Percentiles rank a stretch among this genome's conserved stretches.
Evolutionary conservation across 2,888 invertebrate species (phyloP).

Genomic region (Metellina segmentata): DNA sequence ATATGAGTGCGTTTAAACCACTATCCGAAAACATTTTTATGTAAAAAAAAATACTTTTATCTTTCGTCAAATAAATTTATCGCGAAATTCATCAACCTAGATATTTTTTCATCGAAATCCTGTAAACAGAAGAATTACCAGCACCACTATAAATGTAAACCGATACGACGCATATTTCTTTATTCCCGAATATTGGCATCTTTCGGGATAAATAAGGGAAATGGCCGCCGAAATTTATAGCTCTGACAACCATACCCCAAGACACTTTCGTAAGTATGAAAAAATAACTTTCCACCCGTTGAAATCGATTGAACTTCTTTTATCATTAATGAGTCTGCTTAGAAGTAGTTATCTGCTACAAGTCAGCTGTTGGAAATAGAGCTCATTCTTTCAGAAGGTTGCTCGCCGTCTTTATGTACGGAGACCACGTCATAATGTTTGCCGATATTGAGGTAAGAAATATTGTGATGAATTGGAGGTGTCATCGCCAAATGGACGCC

Average conservation of each 20-base stretch:
- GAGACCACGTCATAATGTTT: conserved; percentile 30
- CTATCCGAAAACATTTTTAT: background rate
- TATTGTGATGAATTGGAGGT: conserved; percentile 33
- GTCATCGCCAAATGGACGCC: conserved; percentile 38
- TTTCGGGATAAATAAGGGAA: background rate
- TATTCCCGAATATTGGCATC: conserved; percentile 10
- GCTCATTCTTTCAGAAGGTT: background rate
- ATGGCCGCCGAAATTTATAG: background rate
- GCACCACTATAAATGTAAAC: background rate
- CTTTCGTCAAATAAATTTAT: background rate
- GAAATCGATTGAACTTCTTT: conserved; percentile 33
- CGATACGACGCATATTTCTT: conserved; percentile 17
- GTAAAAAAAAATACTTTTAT: background rate
- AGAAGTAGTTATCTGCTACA: conserved; percentile 39
- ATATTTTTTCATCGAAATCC: background rate
- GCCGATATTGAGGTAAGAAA: conserved; percentile 63
- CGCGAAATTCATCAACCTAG: background rate
- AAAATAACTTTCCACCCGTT: conserved; percentile 1
- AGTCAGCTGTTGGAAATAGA: conserved; percentile 46
- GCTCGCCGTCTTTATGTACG: background rate
- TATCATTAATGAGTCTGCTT: conserved; percentile 29
- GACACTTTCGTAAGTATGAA: background rate
- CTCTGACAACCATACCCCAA: background rate
- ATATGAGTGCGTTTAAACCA: background rate
- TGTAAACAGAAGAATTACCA: background rate